These are phyloP conservation scores for Vanessa tameamea DNA, from an alignment of 1,140 invertebrate genomes.

Conservation along the genomic window DNA sequence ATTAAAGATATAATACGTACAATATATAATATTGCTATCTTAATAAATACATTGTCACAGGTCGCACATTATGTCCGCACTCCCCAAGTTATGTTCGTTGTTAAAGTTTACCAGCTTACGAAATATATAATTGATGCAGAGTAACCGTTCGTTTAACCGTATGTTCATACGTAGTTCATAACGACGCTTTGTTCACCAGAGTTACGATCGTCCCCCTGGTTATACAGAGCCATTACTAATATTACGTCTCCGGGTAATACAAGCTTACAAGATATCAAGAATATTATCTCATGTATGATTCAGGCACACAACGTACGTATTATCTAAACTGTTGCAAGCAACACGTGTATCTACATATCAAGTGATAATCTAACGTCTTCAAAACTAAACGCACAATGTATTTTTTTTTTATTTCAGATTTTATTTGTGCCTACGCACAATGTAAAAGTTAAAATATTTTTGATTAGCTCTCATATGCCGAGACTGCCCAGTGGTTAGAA, in stretches of 20 bases:
- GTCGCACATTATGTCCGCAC: too few species aligned
- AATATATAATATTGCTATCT: too few species aligned
- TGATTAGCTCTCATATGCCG: too few species aligned
- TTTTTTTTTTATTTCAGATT: too few species aligned
- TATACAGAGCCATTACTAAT: slow-evolving; percentile 60
- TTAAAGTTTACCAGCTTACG: slow-evolving; percentile 47
- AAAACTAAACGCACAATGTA: too few species aligned
- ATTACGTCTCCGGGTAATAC: slow-evolving; percentile 55
- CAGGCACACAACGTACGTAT: neutral
- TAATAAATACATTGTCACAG: too few species aligned
- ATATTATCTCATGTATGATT: slow-evolving; percentile 10
- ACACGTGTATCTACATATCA: neutral
- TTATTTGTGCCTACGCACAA: too few species aligned
- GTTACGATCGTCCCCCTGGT: slow-evolving; percentile 61
- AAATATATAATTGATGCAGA: slow-evolving; percentile 62
- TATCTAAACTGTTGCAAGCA: neutral
- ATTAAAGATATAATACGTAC: too few species aligned
- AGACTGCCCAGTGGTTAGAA: too few species aligned
- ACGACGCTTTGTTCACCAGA: slow-evolving; percentile 59
- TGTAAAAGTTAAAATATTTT: too few species aligned
- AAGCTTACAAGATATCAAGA: slow-evolving; percentile 20
- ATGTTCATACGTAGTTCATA: slow-evolving; percentile 51
- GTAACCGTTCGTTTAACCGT: too few species aligned
- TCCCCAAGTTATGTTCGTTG: neutral
- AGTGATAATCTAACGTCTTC: too few species aligned